Evolutionary conservation across 2,113 vertebrate species (phyloP).

Genomic region (Sterna hirundo): DNA sequence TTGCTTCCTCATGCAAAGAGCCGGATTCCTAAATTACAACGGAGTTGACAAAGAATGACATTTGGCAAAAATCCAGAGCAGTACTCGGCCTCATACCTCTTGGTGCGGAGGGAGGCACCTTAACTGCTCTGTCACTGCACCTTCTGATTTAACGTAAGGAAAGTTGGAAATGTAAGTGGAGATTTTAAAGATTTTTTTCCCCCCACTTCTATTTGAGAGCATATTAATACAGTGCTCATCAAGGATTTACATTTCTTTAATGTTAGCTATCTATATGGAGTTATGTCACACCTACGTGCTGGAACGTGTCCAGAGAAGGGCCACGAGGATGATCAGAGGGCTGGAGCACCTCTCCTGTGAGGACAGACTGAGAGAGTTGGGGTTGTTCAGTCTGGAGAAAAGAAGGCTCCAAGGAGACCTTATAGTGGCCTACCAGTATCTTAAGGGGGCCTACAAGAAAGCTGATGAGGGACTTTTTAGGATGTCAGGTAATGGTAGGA

Average conservation of each 20-base stretch:
- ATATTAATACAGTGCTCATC: not conserved
- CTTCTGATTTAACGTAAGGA: not conserved
- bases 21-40: not conserved
- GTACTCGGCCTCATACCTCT: not conserved
- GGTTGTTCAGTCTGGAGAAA: too few relatives aligned
- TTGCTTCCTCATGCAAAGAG: not conserved
- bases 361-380: too few relatives aligned
- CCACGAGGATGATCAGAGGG: too few relatives aligned
- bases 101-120: not conserved
- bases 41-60: not conserved
- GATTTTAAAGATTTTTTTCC: not conserved
- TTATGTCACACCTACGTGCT: not conserved
- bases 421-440: too few relatives aligned
- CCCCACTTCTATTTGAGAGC: not conserved
- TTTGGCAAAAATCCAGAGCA: constrained; percentile 7
- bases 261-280: not conserved
- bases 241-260: not conserved
- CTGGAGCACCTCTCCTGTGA: too few relatives aligned
- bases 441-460: too few relatives aligned
- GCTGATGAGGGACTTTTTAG: too few relatives aligned
- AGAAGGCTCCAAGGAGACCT: too few relatives aligned
- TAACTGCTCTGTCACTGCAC: not conserved
- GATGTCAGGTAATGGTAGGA: too few relatives aligned
- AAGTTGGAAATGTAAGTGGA: not conserved
- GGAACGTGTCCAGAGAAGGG: too few relatives aligned